A percentile compares a stretch with the other conserved stretches of the same genome.
phyloP scores from a whole-genome alignment of 2,888 invertebrate genomes.

The Cancer borealis region DNA sequence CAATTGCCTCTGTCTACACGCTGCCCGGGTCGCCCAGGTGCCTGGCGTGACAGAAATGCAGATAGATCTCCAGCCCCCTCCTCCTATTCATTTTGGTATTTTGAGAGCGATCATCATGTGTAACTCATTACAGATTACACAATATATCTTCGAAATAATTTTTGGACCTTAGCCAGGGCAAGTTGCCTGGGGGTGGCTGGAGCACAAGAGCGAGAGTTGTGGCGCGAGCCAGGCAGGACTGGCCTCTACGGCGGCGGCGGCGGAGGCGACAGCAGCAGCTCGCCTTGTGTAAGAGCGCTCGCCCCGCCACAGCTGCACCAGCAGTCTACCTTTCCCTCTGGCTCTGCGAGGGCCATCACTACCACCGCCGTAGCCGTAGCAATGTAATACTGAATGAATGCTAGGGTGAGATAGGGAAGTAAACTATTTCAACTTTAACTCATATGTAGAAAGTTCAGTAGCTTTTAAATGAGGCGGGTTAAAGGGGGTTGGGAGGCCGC shows the following conservation, averaged over 20 bases:
- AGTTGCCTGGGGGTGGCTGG: constrained; percentile 62
- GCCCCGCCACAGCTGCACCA: constrained; percentile 56
- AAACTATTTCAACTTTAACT: not conserved
- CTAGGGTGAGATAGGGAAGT: not conserved
- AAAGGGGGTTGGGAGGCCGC: constrained; percentile 6
- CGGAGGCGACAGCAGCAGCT: constrained; percentile 49
- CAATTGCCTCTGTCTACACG: constrained; percentile 36
- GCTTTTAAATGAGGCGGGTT: constrained; percentile 24
- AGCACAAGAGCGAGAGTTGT: constrained; percentile 66
- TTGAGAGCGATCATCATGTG: constrained; percentile 45
- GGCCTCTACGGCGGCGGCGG: constrained; percentile 57
- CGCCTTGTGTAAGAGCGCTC: constrained; percentile 64
- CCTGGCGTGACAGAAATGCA: not conserved
- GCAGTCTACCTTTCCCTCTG: constrained; percentile 11
- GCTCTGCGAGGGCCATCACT: not conserved
- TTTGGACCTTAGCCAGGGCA: constrained; percentile 69
- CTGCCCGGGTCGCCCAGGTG: not conserved
- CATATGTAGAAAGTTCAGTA: not conserved
- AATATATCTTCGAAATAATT: constrained; percentile 64
- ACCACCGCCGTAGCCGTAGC: not conserved
- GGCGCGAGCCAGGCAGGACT: constrained; percentile 47
- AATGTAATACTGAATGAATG: constrained; percentile 20
- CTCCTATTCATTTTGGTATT: not conserved
- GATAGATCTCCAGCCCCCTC: not conserved
- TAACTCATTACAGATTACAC: constrained; percentile 59